Base-by-base conservation (phyloP, 2,113 vertebrate species). In the Dipodomys ordii region DNA sequence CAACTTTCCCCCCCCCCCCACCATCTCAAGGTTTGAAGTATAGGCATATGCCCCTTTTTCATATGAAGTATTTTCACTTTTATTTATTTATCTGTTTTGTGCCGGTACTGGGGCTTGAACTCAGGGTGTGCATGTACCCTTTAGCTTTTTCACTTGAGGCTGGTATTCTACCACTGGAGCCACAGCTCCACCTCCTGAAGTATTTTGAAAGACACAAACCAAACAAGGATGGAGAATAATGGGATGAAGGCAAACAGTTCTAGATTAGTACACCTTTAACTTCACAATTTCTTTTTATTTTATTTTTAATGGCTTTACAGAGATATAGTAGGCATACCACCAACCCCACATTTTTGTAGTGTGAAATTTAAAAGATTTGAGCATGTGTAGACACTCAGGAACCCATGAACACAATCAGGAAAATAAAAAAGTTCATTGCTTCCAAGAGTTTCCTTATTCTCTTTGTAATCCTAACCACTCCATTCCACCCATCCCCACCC, bases 341-440 rank as follows among this genome's bases (percentile, higher is more conserved):
- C 71, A 87, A 89, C 39, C 3, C 6, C 53, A 82, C 6, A 60
- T 82, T 87, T 74, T 82, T 76, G 60, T 88, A 88, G 18, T n/a
- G 6, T 22, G 67, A 27, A 84, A 11, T 90, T 64, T 94, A 74
- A 88, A n/a, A 93, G 83, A 67, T 79, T 92, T 64, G 67, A 46
- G 39, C 13, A 73, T 6, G 46, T 15, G 18, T 46, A 76, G 49
- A 81, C 7, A 64, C 30, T 22, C 13, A 84, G 53, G 32, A 71
- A 95, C 44, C 7, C 27, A 93, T 46, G 64, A 76, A 28, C 4
- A 73, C 25, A 72, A 65, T 72, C 49, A 89, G 78, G 78, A 95
- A 81, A 87, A 73, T 60, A 65, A 93, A 62, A 32, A 27, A 28
- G 74, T 18, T 49, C 44, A 60, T 69, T 35, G 62, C 39, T 74